phyloP scores from a whole-genome alignment of 1,140 invertebrate species.

The Ditylenchus dipsaci region DNA sequence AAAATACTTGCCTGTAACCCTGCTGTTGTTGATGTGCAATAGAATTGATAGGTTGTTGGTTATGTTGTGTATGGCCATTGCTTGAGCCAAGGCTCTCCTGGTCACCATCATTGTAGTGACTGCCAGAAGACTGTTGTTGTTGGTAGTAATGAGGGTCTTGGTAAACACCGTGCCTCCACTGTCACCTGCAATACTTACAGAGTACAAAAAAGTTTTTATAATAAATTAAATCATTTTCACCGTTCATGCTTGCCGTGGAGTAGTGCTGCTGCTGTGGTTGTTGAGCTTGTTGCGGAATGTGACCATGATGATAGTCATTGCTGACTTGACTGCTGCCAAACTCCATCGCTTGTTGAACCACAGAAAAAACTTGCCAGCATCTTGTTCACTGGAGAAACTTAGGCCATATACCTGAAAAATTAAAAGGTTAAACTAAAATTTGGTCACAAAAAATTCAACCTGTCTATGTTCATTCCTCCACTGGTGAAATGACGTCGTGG shows the following conservation, averaged over 20 bases:
- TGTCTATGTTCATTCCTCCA: conserved; percentile 20
- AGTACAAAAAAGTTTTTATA: neutral
- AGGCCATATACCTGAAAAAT: conserved; percentile 10
- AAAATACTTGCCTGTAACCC: no score
- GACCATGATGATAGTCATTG: neutral
- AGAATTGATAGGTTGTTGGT: neutral
- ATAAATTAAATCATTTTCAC: neutral
- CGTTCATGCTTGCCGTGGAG: neutral
- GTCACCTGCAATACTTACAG: conserved; percentile 3
- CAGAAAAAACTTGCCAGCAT: conserved; percentile 12
- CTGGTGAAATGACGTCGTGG: conserved; percentile 17
- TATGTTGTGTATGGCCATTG: neutral
- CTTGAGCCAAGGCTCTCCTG: conserved; percentile 19
- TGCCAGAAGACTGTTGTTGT: conserved; percentile 16
- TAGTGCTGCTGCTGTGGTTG: conserved; percentile 2
- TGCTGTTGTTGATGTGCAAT: no score
- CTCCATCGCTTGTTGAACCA: conserved; percentile 10
- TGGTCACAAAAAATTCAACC: neutral
- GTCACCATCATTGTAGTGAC: conserved; percentile 13
- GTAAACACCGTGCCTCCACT: conserved; percentile 14
- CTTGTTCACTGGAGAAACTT: conserved; percentile 13
- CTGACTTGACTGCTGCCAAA: neutral
- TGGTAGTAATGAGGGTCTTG: conserved; percentile 15
- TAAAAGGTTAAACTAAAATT: neutral
- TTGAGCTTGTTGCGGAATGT: neutral